Evolutionary conservation across 2,888 invertebrate genomes (phyloP), one percentile per base, ranked within the genome.

Genomic region (Eupithecia subumbrata): DNA sequence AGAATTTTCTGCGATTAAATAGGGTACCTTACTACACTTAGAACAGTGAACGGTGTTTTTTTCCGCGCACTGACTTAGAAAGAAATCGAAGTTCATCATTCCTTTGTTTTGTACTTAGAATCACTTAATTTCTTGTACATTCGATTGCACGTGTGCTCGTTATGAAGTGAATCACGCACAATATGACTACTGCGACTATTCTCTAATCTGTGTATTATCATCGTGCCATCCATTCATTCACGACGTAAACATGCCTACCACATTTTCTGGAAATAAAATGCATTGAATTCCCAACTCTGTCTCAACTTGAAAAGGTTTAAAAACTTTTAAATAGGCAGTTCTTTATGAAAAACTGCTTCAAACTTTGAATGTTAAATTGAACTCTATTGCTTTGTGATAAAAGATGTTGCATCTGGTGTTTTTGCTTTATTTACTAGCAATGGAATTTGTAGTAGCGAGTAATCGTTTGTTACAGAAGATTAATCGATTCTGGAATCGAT

Each of bases 401-500:
- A 45, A 25, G 34, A 11, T 34, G 2, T n/a, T 11, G 60, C 12
- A 60, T 60, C 25, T 25, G 25, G 25, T 56, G 34, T 30, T 52
- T 69, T 56, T 11, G 34, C 56, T 72, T 30, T 70, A 60, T 74
- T 69, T 76, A 73, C 73, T 71, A 76, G 71, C 66, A 63, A 60
- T 67, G 77, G 74, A 74, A 77, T 77, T 74, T 77, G 16, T 69
- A 72, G 66, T 72, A 64, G 37, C 63, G 22, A 60, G 48, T 72
- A 74, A 74, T 82, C 78, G 76, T 76, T 80, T 81, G 77, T 78
- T 69, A 76, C 75, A 71, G 79, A 75, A 76, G 73, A 80, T 78
- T 71, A 69, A 77, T 71, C 69, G 78, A 72, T 84, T 77, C 71
- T 60, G 52, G 81, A 82, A 84, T 79, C 75, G 78, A 81, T 84